Percentiles rank a stretch among this genome's conserved stretches.
phyloP scores from a whole-genome alignment of 1,140 invertebrate species.

The Brachionus rubens region DNA sequence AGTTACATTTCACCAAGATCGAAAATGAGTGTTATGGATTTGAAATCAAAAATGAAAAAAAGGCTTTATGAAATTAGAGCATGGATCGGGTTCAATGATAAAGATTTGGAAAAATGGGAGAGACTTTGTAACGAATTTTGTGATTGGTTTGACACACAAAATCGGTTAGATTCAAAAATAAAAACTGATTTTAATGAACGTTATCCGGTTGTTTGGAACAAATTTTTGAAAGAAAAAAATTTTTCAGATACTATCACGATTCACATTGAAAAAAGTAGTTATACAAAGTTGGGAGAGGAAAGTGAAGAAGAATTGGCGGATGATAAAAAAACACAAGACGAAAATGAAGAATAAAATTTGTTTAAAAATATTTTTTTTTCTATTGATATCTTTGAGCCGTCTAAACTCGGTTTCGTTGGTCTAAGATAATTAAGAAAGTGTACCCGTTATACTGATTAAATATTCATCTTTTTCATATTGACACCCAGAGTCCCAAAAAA shows the following conservation, averaged over 20 bases:
- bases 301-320: neutral
- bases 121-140: constrained; percentile 8
- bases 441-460: too few relatives aligned
- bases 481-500: too few relatives aligned
- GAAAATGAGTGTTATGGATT: constrained; percentile 17
- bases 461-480: too few relatives aligned
- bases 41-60: neutral
- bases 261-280: constrained; percentile 19
- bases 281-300: neutral
- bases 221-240: neutral
- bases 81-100: constrained; percentile 7
- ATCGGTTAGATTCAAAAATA: neutral
- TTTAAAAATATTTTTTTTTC: too few relatives aligned
- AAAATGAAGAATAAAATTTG: neutral
- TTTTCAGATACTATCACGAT: neutral
- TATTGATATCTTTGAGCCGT: too few relatives aligned
- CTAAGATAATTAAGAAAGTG: too few relatives aligned
- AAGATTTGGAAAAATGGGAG: constrained; percentile 19
- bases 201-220: constrained; percentile 14
- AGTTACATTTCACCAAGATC: constrained; percentile 39
- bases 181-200: neutral
- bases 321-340: neutral
- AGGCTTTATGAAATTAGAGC: neutral
- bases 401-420: too few relatives aligned
- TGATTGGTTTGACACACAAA: constrained; percentile 10